A percentile compares a stretch with the other conserved stretches of the same genome.
These are phyloP conservation scores for Cynocephalus volans DNA, from an alignment of 2,113 vertebrate species.

Conservation along the genomic window DNA sequence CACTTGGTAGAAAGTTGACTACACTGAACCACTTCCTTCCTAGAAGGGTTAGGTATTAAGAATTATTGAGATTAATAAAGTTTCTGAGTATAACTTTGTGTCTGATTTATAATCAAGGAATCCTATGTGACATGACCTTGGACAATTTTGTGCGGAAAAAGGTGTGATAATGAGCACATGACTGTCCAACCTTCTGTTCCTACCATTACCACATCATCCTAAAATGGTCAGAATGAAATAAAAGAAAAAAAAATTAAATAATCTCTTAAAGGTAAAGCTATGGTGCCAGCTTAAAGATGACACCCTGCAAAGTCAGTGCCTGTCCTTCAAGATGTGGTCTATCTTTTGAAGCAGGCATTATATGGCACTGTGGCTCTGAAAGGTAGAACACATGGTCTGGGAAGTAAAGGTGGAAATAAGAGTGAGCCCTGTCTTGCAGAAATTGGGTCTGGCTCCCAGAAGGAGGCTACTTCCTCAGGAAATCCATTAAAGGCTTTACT, in stretches of 20 bases:
- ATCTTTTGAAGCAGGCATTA: not conserved
- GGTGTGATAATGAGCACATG: not conserved
- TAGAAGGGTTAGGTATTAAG: not conserved
- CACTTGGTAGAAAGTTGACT: not conserved
- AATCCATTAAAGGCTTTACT: not conserved
- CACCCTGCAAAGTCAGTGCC: not conserved
- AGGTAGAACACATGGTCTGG: not conserved
- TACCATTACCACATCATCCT: not conserved
- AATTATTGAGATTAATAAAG: not conserved
- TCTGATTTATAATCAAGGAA: not conserved
- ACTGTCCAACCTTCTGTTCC: not conserved
- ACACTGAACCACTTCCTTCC: not conserved
- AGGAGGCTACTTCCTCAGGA: not conserved
- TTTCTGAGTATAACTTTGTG: not conserved
- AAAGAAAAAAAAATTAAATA: not conserved
- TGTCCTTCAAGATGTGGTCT: not conserved
- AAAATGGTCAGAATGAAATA: not conserved
- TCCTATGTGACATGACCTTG: not conserved
- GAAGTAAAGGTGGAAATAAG: not conserved
- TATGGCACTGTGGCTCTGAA: not conserved
- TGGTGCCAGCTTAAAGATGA: not conserved
- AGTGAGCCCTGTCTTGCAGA: not conserved
- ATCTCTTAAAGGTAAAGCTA: not conserved
- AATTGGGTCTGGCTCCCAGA: not conserved
- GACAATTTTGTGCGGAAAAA: not conserved